phyloP scores from a whole-genome alignment of 2,113 vertebrate genomes.

The Nanorana parkeri region DNA sequence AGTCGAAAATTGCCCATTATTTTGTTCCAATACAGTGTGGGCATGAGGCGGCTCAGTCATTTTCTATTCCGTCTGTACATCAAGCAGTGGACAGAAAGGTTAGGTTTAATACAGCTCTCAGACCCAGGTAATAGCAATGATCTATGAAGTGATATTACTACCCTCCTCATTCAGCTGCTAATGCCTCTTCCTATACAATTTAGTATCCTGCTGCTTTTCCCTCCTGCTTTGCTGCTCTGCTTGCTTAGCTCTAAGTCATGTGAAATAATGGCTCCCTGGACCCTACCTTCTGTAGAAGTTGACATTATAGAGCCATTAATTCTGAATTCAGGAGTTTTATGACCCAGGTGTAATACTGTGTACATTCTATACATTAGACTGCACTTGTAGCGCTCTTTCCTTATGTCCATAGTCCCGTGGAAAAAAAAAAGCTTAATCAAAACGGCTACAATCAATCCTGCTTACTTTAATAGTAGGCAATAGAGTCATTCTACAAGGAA shows the following conservation, averaged over 20 bases:
- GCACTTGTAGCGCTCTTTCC: constrained; percentile 8
- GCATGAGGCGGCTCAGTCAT: not conserved
- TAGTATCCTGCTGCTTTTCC: constrained; percentile 33
- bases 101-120: not conserved
- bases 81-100: not conserved
- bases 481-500: no score
- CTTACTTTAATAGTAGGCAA: constrained; percentile 23
- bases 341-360: constrained; percentile 32
- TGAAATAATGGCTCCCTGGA: constrained; percentile 45
- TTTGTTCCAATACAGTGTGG: no score
- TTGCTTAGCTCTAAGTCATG: constrained; percentile 44
- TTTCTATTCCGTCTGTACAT: not conserved
- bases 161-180: constrained; percentile 1
- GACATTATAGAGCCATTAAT: constrained; percentile 52
- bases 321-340: constrained; percentile 42
- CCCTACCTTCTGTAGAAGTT: constrained; percentile 43
- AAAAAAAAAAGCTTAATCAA: constrained; percentile 23
- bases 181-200: constrained; percentile 31
- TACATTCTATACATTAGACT: constrained; percentile 39
- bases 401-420: constrained; percentile 21
- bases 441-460: constrained; percentile 6
- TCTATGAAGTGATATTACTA: constrained; percentile 23
- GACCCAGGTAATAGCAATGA: not conserved
- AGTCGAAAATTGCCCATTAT: no score
- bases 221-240: constrained; percentile 31